Percentiles rank a stretch among this genome's conserved stretches.
These are phyloP conservation scores for Upupa epops DNA, from an alignment of 2,113 vertebrate genomes.

Conservation along the genomic window DNA sequence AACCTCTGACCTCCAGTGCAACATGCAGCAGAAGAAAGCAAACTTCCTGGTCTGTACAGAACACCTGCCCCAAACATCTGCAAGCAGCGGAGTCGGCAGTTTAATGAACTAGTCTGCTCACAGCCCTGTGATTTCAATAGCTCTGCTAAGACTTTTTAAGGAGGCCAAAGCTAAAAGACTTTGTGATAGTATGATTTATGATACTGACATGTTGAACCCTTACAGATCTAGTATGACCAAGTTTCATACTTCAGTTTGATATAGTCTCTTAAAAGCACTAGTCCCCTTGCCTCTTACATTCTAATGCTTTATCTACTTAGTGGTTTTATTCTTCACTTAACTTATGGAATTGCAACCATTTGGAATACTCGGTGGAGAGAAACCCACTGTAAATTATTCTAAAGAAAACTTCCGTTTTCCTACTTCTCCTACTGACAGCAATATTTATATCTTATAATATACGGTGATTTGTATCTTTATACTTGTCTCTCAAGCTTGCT, in stretches of 20 bases:
- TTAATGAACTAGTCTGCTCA: neutral
- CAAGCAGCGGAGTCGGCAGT: neutral
- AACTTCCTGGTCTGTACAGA: neutral
- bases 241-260: neutral
- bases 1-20: constrained; percentile 46
- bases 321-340: neutral
- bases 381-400: neutral
- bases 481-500: neutral
- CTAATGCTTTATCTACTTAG: neutral
- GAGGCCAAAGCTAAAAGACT: neutral
- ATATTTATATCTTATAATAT: neutral
- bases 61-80: constrained; percentile 69
- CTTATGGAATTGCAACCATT: neutral
- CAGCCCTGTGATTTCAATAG: neutral
- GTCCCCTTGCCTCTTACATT: neutral
- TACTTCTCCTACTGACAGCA: neutral
- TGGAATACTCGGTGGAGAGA: neutral
- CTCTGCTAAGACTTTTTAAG: neutral
- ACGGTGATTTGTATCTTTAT: neutral
- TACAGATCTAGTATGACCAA: neutral
- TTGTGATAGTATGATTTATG: neutral
- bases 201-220: neutral
- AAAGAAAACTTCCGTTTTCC: neutral
- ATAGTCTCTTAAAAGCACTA: neutral
- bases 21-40: constrained; percentile 28